Conservation (phyloP, 35 echinoderm and acorn worm genomes). For the Lytechinus variegatus region DNA sequence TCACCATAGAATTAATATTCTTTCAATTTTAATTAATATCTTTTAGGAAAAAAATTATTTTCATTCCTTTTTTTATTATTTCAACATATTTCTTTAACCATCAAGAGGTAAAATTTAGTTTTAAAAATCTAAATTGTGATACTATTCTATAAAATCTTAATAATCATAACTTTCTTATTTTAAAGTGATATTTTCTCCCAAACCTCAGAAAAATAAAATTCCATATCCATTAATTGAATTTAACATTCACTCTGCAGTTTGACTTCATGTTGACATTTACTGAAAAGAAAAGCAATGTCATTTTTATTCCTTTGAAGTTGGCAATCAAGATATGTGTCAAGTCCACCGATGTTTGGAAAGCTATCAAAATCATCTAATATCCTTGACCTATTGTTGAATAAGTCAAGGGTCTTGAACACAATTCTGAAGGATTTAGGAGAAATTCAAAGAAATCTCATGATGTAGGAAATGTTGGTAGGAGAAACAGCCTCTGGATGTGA, state of each 20-base stretch:
- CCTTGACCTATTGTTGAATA: background rate
- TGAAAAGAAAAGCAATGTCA: background rate
- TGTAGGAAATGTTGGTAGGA: background rate
- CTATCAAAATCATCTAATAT: background rate
- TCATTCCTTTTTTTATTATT: too few species aligned
- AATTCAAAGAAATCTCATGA: conserved; percentile 20
- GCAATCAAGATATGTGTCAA: conserved; percentile 18
- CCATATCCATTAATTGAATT: background rate
- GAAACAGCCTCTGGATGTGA: background rate
- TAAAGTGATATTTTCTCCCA: background rate
- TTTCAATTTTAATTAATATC: too few species aligned
- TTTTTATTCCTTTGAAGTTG: background rate
- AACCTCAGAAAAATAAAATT: background rate
- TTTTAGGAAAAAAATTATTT: too few species aligned
- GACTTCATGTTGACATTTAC: background rate
- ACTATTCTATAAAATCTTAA: background rate
- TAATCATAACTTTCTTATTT: background rate
- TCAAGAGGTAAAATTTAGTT: background rate
- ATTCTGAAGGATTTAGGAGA: background rate
- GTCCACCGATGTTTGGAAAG: background rate
- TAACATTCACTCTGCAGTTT: background rate
- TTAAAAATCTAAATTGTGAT: background rate
- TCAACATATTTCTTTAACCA: background rate
- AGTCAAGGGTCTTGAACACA: background rate
- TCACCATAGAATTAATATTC: too few species aligned